Conservation (phyloP, 1,140 invertebrate species). For the Zaprionus inermis region DNA sequence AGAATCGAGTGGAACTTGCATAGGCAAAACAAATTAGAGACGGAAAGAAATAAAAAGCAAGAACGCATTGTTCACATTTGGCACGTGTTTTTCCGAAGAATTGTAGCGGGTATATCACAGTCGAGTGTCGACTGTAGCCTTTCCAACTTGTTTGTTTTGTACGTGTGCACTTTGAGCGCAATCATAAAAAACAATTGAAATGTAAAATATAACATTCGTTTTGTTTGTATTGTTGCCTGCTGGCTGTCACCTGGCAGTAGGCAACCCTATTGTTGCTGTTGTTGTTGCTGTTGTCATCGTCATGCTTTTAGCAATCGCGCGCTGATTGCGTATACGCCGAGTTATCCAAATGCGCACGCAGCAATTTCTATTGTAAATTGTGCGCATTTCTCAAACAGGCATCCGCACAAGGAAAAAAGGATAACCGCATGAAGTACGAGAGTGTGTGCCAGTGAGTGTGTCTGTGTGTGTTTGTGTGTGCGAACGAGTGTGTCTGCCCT, state of each 20-base stretch:
- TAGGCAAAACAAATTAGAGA: too few species aligned
- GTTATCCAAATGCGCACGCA: slow-evolving; percentile 79
- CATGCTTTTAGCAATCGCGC: slow-evolving; percentile 77
- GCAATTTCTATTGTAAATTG: slow-evolving; percentile 82
- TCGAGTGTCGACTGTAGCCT: too few species aligned
- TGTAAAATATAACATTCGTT: slow-evolving; percentile 81
- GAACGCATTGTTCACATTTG: too few species aligned
- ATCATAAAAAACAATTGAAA: slow-evolving; percentile 83
- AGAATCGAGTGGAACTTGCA: too few species aligned
- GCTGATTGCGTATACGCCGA: slow-evolving; percentile 77
- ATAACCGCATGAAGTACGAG: slow-evolving; percentile 24
- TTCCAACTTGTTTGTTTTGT: too few species aligned
- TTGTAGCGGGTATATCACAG: too few species aligned
- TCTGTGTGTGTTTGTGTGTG: slow-evolving; percentile 23
- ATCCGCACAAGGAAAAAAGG: slow-evolving; percentile 22
- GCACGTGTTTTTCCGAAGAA: too few species aligned
- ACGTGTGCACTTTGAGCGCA: slow-evolving; percentile 78
- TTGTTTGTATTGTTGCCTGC: slow-evolving; percentile 45
- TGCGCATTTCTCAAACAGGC: slow-evolving; percentile 72
- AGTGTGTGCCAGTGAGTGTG: neutral
- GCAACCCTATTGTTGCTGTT: slow-evolving; percentile 19
- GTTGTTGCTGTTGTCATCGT: slow-evolving; percentile 40
- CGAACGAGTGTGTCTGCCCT: slow-evolving; percentile 19
- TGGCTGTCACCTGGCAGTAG: slow-evolving; percentile 58
- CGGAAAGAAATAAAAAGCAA: too few species aligned